phyloP scores from a whole-genome alignment of 2,113 vertebrate genomes.

The Romanogobio albipinnatus region DNA sequence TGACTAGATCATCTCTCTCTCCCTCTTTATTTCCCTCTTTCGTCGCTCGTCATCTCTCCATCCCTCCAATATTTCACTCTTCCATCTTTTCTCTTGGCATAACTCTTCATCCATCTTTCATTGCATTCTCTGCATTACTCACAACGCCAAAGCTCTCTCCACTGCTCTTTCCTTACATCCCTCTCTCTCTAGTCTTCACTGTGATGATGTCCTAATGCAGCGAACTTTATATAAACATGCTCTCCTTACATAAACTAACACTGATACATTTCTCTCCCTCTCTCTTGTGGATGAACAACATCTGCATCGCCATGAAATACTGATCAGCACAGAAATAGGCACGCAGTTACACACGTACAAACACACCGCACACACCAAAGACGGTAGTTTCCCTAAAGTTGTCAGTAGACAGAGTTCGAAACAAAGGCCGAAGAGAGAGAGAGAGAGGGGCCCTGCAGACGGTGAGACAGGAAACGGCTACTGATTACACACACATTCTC shows the following conservation, averaged over 20 bases:
- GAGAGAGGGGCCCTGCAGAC: constrained; percentile 53
- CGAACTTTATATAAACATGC: constrained; percentile 23
- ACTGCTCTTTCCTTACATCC: background rate
- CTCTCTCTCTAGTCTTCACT: background rate
- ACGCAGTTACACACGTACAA: constrained; percentile 49
- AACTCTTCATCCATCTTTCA: constrained; percentile 41
- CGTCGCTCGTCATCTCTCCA: constrained; percentile 41
- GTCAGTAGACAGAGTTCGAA: constrained; percentile 62
- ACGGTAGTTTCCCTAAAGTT: constrained; percentile 71
- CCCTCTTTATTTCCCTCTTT: constrained; percentile 22
- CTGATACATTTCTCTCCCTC: constrained; percentile 6
- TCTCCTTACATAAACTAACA: constrained; percentile 30
- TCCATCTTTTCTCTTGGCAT: constrained; percentile 36
- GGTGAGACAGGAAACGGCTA: constrained; percentile 76
- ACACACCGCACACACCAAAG: constrained; percentile 60
- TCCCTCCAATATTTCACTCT: constrained; percentile 51
- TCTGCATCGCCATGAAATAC: constrained; percentile 1
- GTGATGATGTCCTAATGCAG: constrained; percentile 11
- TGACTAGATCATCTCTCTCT: constrained; percentile 59
- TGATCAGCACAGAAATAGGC: constrained; percentile 21
- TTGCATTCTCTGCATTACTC: constrained; percentile 19
- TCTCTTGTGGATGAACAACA: constrained; percentile 22
- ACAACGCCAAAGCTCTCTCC: background rate
- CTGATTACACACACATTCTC: constrained; percentile 66
- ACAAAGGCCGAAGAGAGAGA: constrained; percentile 67